Conservation (phyloP, 1,140 invertebrate species). For the Aradophagus sp. region DNA sequence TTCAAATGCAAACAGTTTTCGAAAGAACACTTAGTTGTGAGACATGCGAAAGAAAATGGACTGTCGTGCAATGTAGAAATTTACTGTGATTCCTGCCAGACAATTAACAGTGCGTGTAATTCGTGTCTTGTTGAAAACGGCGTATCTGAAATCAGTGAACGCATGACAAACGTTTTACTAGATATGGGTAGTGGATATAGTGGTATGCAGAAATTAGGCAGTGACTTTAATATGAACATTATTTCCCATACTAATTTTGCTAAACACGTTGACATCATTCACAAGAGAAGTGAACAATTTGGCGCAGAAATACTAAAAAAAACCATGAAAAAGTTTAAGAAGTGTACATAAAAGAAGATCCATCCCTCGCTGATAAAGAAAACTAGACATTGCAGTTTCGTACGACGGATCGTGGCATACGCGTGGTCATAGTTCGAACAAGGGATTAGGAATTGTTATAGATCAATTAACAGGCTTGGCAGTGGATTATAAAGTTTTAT, state of each 20-base stretch:
- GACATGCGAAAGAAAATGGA: not conserved
- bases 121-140: conserved; percentile 8
- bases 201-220: conserved; percentile 10
- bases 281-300: conserved; percentile 10
- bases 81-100: conserved; percentile 1
- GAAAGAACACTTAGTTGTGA: not conserved
- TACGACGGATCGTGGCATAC: conserved; percentile 38
- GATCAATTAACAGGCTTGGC: conserved; percentile 25
- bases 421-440: conserved; percentile 23
- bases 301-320: conserved; percentile 1
- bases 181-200: conserved; percentile 13
- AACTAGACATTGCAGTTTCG: conserved; percentile 20
- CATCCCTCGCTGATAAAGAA: conserved; percentile 8
- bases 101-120: conserved; percentile 15
- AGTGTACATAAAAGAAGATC: conserved; percentile 1
- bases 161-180: conserved; percentile 15
- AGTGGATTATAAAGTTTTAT: conserved; percentile 17
- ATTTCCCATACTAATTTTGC: conserved; percentile 6
- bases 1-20: conserved; percentile 6
- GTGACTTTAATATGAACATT: conserved; percentile 13
- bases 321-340: conserved; percentile 1
- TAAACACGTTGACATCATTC: conserved; percentile 2
- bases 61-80: too few species aligned
- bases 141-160: conserved; percentile 11
- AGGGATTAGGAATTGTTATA: conserved; percentile 24